Evolutionary conservation across 2,113 vertebrate genomes (phyloP), one percentile per base, ranked within the genome.

Genomic region (Calypte anna): DNA sequence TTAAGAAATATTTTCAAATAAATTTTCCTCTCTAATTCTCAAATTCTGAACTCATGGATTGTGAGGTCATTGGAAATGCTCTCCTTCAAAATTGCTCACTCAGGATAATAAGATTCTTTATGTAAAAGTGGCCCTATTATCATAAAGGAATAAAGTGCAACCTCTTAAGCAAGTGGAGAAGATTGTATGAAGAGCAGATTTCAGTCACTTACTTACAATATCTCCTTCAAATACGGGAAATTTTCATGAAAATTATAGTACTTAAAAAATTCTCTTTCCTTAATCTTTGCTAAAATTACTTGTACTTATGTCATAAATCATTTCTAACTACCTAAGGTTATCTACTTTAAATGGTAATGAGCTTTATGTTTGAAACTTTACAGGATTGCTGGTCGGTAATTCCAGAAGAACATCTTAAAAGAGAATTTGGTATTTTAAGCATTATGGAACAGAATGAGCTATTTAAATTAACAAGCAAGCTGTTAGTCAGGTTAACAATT

Each of bases 271-370:
- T 90, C 51, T 82, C 30, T 79, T 94, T 76, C 89, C 63, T 68
- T 94, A 86, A 96, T 97, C 90, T 94, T 76, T 88, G 61, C 66
- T 84, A 82, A 94, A 96, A 94, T 94, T 88, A 61, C 53, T 86
- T 92, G 66, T n/a, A 87, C 40, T 93, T 90, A 69, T 83, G 57
- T 68, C 61, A 88, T 86, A 64, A 91, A 93, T 94, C 44, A 84
- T 19, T 87, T 84, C 53, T 91, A 91, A 86, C 73, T 91, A 95
- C 76, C 57, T 83, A 66, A 44, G 54, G 82, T 72, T 94, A 86
- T 90, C 82, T 86, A 33, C 69, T 96, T 93, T 86, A 90, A 84
- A 84, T 91, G 57, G 7, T 83, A 93, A 94, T 88, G 79, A 88
- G 54, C 53, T 96, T 94, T 84, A 33, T 62, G 68, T 91, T 96